Percentiles rank a stretch among this genome's conserved stretches.
Conservation (phyloP, 2,888 invertebrate genomes). For the Schizotus pectinicornis region DNA sequence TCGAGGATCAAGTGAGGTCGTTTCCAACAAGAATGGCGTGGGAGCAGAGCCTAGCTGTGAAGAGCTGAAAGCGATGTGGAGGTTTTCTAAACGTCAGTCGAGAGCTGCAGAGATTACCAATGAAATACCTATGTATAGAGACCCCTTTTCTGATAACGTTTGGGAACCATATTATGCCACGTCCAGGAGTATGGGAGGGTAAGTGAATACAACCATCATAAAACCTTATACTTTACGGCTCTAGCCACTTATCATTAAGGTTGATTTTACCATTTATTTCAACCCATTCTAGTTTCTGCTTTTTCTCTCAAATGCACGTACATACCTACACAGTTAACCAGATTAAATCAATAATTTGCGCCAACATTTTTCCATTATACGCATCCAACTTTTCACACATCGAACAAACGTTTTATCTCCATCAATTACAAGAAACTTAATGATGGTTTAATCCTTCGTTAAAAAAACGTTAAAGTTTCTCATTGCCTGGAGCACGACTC, state of each 20-base stretch:
- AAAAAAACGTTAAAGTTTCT: no score
- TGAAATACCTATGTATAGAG: conserved; percentile 82
- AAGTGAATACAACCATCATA: conserved; percentile 45
- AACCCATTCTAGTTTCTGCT: conserved; percentile 15
- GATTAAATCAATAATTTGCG: conserved; percentile 11
- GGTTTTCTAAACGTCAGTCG: conserved; percentile 87
- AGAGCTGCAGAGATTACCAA: conserved; percentile 86
- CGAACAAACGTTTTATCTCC: no score
- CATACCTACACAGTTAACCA: conserved; percentile 12
- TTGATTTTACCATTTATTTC: conserved; percentile 8
- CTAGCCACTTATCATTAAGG: conserved; percentile 19
- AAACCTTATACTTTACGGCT: conserved; percentile 16
- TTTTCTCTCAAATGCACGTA: conserved; percentile 1
- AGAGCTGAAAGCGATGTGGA: conserved; percentile 90
- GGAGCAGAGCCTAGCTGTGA: conserved; percentile 83
- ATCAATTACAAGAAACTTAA: no score
- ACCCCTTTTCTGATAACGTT: conserved; percentile 81
- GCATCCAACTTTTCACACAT: no score
- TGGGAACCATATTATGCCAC: conserved; percentile 72
- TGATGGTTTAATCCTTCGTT: no score
- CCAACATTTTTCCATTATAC: neutral
- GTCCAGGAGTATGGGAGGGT: conserved; percentile 65
- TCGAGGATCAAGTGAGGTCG: conserved; percentile 49
- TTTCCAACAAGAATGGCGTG: conserved; percentile 54
- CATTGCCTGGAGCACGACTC: no score